Base-by-base conservation (phyloP, 1,140 invertebrate genomes). In the Drosophila watanabei region DNA sequence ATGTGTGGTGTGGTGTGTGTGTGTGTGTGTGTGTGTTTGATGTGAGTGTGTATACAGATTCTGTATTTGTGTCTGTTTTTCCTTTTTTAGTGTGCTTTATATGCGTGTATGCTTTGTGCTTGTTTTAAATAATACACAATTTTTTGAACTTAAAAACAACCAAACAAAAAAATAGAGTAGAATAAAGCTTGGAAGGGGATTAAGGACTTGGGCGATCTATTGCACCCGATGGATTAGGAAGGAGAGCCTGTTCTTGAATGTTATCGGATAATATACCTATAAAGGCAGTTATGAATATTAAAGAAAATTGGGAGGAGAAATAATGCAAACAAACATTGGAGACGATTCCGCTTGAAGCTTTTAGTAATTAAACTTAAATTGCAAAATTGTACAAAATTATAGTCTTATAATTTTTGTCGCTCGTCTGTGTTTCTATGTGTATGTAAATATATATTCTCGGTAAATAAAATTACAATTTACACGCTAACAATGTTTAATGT, bases 351-450 rank as follows among this genome's bases (percentile, higher is more conserved):
- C 78, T 84, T 79, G 69, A 78, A 84, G 75, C 64, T 70, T 75
- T 60, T 72, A 51, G 66, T 59, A 60, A 72, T 35, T 77, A 65
- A 90, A 90, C 71, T 80, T 82, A 82, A 90, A 82, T 90, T 90
- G 81, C 85, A 62, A 89, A 88, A 85, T 90, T 90, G 49, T 89
- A 89, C 85, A 89, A 90, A 89, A 90, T 80, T 62, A 89, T 90
- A 91, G 48, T 79, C 57, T 79, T 61, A 78, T 58, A 80, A 61
- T 75, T 68, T 48, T 90, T 90, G 78, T 57, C 69, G 75, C 82
- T 66, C 62, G 63, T 81, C 46, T 62, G 51, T 54, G 58, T 79
- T 59, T 45, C 60, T 39, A 57, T 57, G 35, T 68, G 43, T 35
- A 62, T 75, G 68, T 81, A 52, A 48, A 60, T 73, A 54, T 84